Percentiles rank a stretch among this genome's conserved stretches.
Conservation (phyloP, 2,113 vertebrate species). For the Stegostoma tigrinum region DNA sequence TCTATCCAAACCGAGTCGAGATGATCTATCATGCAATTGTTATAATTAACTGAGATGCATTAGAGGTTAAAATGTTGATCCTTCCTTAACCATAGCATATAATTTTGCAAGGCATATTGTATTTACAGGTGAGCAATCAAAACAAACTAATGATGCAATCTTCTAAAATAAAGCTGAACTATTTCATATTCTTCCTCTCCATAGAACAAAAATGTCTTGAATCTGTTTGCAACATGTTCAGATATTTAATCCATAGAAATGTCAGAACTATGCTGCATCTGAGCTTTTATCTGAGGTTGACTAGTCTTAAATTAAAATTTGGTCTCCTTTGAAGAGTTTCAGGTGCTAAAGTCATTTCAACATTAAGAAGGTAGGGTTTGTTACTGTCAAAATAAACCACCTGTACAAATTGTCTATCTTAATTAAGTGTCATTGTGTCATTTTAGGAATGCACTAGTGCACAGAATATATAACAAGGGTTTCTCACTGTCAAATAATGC, state of each 20-base stretch:
- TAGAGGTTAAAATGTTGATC: no score
- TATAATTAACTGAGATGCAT: no score
- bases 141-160: background rate
- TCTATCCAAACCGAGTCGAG: no score
- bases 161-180: background rate
- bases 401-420: conserved; percentile 54
- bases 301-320: background rate
- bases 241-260: background rate
- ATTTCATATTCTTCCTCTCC: background rate
- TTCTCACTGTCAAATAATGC: conserved; percentile 63
- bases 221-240: background rate
- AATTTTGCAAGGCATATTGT: no score
- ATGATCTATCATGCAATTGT: no score
- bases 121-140: background rate
- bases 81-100: no score
- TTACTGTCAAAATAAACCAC: conserved; percentile 19
- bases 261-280: background rate
- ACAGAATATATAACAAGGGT: conserved; percentile 54
- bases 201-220: background rate
- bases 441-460: conserved; percentile 58
- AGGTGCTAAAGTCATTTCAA: background rate
- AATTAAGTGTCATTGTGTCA: conserved; percentile 63
- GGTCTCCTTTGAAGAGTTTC: background rate
- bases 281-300: background rate
- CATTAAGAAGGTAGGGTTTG: background rate